Evolutionary conservation across 2,113 vertebrate genomes (phyloP).

Genomic region (Chloropsis cyanopogon): DNA sequence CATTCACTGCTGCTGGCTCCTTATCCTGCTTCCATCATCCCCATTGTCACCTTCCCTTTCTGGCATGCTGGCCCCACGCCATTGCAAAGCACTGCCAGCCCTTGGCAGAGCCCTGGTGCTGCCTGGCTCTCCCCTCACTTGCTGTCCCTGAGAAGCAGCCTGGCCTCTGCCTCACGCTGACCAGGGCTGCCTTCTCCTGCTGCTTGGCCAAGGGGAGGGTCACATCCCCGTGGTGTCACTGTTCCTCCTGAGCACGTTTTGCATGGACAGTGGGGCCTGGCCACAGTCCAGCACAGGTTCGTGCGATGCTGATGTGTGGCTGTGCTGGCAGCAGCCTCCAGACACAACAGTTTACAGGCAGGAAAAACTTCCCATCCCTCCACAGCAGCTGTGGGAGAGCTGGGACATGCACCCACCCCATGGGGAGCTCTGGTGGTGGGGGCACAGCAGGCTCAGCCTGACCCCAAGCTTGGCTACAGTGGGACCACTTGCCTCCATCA

Average conservation of each 20-base stretch:
- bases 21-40: neutral
- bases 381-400: neutral
- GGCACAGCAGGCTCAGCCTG: neutral
- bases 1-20: neutral
- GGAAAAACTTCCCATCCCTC: neutral
- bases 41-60: neutral
- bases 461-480: neutral
- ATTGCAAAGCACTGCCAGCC: neutral
- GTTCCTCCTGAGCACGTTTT: neutral
- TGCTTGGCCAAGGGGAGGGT: neutral
- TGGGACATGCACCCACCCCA: accelerated
- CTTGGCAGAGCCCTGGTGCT: neutral
- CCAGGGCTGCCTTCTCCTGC: neutral
- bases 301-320: neutral
- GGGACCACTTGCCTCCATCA: neutral
- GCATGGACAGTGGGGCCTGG: neutral
- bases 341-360: neutral
- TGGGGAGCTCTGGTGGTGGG: neutral
- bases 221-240: accelerated
- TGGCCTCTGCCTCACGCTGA: neutral
- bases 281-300: neutral
- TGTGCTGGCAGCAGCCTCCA: neutral
- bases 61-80: neutral
- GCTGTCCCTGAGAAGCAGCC: neutral
- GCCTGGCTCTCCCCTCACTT: neutral